Evolutionary conservation across 2,888 invertebrate species (phyloP), one percentile per base, ranked within the genome.

Genomic region (Megamerina dolium): DNA sequence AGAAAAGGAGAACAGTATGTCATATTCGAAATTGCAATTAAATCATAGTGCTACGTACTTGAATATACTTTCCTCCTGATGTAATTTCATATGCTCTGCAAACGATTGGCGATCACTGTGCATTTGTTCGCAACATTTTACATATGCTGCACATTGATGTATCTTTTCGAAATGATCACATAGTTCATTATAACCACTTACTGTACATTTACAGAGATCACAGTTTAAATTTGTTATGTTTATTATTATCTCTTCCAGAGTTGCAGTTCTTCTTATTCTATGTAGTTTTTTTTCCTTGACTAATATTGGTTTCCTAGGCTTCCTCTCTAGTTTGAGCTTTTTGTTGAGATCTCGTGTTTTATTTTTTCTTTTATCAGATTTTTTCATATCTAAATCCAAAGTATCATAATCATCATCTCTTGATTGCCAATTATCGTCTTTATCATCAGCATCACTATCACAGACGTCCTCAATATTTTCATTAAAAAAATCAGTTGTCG

Each of bases 21-120:
- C 10, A 23, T 23, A 23, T 10, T 23, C 6, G 6, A 23, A 8
- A 23, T 23, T 23, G 6, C 10, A 23, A 8, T 23, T 6, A 23
- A 23, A 23, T 23, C 12, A 4, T 8, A 13, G 16, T 3, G 2
- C 1, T 17, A 5, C 3, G 23, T 48, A 65, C 64, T 61, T 63
- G 23, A 63, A 65, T 35, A 58, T 54, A 35, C 59, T 60, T 17
- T 65, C 65, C 51, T 65, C 59, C 34, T 61, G 55, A 44, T 65
- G 64, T 49, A 59, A 63, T 43, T 64, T 57, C 30, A 64, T 54
- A 49, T 65, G 64, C 20, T 65, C 63, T 47, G 56, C 60, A 1
- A 65, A 56, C 26, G 58, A 56, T 38, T 55, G 54, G 14, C 60
- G 59, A 31, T 60, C 59, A 12, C 47, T 55, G 40, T 61, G 63